A percentile compares a stretch with the other conserved stretches of the same genome.
phyloP scores from a whole-genome alignment of 1,140 invertebrate genomes.

The Octopus sinensis region DNA sequence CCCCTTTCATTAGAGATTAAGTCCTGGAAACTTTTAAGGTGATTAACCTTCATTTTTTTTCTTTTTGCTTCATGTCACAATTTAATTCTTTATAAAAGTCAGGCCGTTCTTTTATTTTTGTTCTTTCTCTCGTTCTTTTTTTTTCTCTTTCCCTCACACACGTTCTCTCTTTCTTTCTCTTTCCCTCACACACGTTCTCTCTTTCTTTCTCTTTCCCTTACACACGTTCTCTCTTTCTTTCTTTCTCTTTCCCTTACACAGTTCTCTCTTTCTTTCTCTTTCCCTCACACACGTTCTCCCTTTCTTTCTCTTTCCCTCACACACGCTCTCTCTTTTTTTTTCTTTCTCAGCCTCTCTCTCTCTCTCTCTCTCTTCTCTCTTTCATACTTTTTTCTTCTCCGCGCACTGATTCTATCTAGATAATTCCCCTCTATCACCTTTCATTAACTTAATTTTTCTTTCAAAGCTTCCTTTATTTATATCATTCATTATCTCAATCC shows the following conservation, averaged over 20 bases:
- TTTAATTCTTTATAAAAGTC: neutral
- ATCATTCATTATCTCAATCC: too few species aligned
- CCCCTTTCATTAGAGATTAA: neutral
- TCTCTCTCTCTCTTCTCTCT: too few species aligned
- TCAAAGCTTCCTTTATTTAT: too few species aligned
- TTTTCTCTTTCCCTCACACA: neutral
- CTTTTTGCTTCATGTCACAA: neutral
- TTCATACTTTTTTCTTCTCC: too few species aligned
- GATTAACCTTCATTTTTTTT: neutral
- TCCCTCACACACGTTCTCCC: neutral
- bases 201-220: neutral
- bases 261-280: neutral
- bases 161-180: constrained; percentile 6
- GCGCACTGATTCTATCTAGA: too few species aligned
- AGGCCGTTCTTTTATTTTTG: neutral
- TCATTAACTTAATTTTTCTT: too few species aligned
- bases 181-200: neutral
- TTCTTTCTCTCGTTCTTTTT: neutral
- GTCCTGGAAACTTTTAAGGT: neutral
- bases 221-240: too few species aligned
- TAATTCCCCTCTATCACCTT: too few species aligned
- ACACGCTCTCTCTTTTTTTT: too few species aligned
- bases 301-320: neutral
- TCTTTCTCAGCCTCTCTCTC: too few species aligned
- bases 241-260: too few species aligned